Base-by-base conservation (phyloP, 2,888 invertebrate genomes). In the Frankliniella intonsa region DNA sequence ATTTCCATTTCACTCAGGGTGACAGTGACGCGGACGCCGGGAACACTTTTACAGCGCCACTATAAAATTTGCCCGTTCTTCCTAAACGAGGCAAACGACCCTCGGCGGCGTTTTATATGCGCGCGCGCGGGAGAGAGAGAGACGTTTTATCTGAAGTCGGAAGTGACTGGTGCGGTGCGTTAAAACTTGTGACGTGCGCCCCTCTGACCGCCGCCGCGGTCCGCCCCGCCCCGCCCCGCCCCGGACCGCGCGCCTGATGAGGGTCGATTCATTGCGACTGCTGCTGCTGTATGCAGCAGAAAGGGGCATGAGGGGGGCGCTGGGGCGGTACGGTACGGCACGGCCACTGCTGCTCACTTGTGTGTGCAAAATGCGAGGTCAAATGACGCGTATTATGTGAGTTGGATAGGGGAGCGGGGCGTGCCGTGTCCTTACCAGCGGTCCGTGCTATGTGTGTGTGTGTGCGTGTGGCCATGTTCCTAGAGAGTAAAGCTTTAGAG, bases 341-440 rank as follows among this genome's bases (percentile, higher is more conserved):
- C 62, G 14, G 19, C 0, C 17, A 14, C 19, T n/a, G 38, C 69
- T 76, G 69, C 69, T 76, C 69, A 76, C 69, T 76, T 76, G 69
- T 12, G 69, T 76, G 69, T 76, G 69, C 69, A 76, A 25, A 76
- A 76, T 76, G 69, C 22, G 25, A 25, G 69, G 69, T 76, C 69
- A 76, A 69, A 69, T 69, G 69, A 69, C 69, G 69, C 69, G 69
- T 69, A 65, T 65, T 65, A 69, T 69, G 22, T 19, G 55, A 55
- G 55, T 55, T 2, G 55, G 55, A 19, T 51, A 9, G 10, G 51
- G 51, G 51, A 14, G 51, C 10, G 51, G 51, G 51, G 51, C 10
- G 51, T 51, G 51, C n/a, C n/a, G 55, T 14, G 51, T 14, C 51
- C 14, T 11, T 51, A 51, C 10, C 51, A 9, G 14, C 51, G 51